Evolutionary conservation across 2,797 vertebrate species (phyloP), one percentile per base, ranked within the genome.

Genomic region (Amblyopsis hoosieri): DNA sequence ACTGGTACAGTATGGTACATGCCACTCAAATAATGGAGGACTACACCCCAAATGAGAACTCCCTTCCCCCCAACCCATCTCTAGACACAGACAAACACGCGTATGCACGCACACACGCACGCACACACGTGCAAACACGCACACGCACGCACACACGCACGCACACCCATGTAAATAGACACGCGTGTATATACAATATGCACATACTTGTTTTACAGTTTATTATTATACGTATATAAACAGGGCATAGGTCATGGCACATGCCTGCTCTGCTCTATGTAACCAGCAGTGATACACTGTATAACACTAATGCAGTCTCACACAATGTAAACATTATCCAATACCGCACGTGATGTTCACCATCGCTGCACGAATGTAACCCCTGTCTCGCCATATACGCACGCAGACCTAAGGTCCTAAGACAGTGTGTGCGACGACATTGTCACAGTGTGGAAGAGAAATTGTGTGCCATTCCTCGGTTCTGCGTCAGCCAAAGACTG

Each of bases 31-130:
- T 76, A 82, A 84, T 86, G 81, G 84, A 83, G 80, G 74, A 69
- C 75, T 80, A 80, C 89, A 88, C 88, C 83, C 85, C 83, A 79
- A 84, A 88, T 84, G 85, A 85, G 81, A 69, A 57, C 55, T 75
- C 72, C 79, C 65, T n/a, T 37, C 12, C 15, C 51, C 67, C 54
- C 49, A 51, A 63, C 63, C 62, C 3, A 19, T 37, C 57, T 60
- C 46, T 55, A 57, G 6, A 48, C 42, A 53, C 13, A 58, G 8
- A 33, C 47, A 50, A 6, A 58, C 57, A 54, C 46, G 55, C 59
- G 53, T 31, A 31, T 54, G 45, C 54, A 59, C 42, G 31, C 29
- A 42, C 61, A 50, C 45, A 49, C 54, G 33, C 45, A 29, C 58
- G 31, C 33, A 37, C 50, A 66, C 48, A 47, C 51, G n/a, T 14